Percentiles rank a stretch among this genome's conserved stretches.
phyloP scores from a whole-genome alignment of 2,888 invertebrate genomes.

The Ommatoiulus sabulosus region DNA sequence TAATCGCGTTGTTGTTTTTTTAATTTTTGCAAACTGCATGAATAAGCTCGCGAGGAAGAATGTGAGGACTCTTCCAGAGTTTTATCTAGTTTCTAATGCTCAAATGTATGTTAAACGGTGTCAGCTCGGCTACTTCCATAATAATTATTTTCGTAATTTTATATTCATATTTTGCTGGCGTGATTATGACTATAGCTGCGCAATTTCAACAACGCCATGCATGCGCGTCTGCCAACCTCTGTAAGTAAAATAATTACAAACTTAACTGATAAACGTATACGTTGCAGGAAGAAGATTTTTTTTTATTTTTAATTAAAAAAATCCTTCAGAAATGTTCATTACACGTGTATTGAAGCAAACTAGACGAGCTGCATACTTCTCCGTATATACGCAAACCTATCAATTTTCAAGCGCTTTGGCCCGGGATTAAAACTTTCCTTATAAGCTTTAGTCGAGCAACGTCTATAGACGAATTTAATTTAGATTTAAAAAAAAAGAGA shows the following conservation, averaged over 20 bases:
- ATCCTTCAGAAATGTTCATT: not conserved
- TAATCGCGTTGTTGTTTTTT: too few relatives aligned
- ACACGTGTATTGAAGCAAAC: not conserved
- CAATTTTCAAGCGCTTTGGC: not conserved
- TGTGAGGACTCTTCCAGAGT: not conserved
- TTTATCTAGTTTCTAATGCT: not conserved
- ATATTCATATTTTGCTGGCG: not conserved
- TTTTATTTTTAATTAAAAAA: constrained; percentile 15
- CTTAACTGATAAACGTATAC: not conserved
- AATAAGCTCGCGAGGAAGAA: too few relatives aligned
- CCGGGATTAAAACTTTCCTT: not conserved
- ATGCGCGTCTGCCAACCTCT: not conserved
- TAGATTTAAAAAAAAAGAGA: too few relatives aligned
- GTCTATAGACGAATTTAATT: not conserved
- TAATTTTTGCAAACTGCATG: too few relatives aligned
- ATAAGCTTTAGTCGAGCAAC: not conserved
- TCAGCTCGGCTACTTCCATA: not conserved
- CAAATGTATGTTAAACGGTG: not conserved
- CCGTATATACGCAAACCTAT: not conserved
- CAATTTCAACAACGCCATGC: not conserved
- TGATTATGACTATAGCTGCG: not conserved
- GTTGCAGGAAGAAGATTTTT: not conserved
- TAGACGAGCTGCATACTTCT: not conserved
- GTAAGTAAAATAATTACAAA: not conserved
- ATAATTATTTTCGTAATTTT: constrained; percentile 34